Evolutionary conservation across 2,888 invertebrate genomes (phyloP), one percentile per base, ranked within the genome.

Genomic region (Apoda limacodes): DNA sequence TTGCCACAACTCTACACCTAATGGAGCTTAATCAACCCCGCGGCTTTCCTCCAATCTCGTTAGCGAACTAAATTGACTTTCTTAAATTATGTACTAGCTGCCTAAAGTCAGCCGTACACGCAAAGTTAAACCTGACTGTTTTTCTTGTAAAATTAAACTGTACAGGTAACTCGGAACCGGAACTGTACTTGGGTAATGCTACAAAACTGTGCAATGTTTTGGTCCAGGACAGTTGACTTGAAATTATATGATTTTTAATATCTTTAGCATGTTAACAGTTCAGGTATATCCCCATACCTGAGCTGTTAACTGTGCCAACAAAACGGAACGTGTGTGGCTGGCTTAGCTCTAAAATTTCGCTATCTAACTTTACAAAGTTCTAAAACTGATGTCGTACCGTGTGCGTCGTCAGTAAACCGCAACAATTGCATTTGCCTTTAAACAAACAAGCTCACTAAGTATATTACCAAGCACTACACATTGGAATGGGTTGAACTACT

Each of bases 31-130:
- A 72, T 72, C 65, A 68, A 62, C 59, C 53, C 50, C 55, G 58
- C 60, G 60, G 55, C 58, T 65, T 62, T 64, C 60, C 60, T 59
- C 58, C 62, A 65, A 70, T 66, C 71, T 69, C 56, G 67, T 71
- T 72, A 69, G 60, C 58, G 54, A 55, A 60, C 60, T 56, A 65
- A 71, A 74, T 68, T 65, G 60, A 60, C 60, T 68, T 68, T 69
- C 62, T 63, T 64, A 63, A 49, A 46, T 60, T 61, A 58, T 5
- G 17, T 17, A 17, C 17, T 6, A 5, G 17, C 17, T 57, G 51
- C 53, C 46, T 45, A 51, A 50, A 56, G 65, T 63, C 51, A 53
- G 55, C 47, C 42, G 46, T 50, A 45, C 48, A 51, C 52, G n/a
- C n/a, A n/a, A n/a, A n/a, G n/a, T n/a, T n/a, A n/a, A n/a, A n/a